These are phyloP conservation scores for Ammospiza caudacuta DNA, from an alignment of 2,113 vertebrate species.

Conservation along the genomic window DNA sequence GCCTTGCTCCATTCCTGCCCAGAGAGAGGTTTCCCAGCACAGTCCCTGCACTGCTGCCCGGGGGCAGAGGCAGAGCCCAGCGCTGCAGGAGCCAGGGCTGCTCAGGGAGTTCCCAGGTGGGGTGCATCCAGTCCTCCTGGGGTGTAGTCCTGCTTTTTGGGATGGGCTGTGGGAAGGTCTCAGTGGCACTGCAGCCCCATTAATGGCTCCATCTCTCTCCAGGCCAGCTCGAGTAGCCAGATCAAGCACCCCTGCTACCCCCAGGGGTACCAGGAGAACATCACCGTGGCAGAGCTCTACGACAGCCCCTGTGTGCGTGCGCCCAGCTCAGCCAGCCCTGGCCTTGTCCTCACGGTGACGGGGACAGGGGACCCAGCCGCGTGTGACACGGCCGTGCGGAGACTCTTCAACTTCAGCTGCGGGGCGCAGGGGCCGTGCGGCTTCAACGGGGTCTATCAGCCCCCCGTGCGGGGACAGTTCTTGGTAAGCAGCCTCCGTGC, in stretches of 20 bases:
- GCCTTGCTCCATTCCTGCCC: neutral
- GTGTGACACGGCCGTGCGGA: constrained; percentile 52
- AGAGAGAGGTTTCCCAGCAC: neutral
- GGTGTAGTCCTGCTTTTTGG: neutral
- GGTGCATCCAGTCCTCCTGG: neutral
- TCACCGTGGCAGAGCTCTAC: constrained; percentile 54
- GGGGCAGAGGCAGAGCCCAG: neutral
- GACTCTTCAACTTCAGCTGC: constrained; percentile 76
- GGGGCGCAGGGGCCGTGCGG: constrained; percentile 61
- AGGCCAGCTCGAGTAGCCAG: neutral
- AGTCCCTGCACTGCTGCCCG: neutral
- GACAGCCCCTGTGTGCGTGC: constrained; percentile 69
- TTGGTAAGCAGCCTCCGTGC: neutral
- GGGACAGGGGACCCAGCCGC: constrained; percentile 64
- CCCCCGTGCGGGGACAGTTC: constrained; percentile 70
- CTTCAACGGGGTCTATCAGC: constrained; percentile 80
- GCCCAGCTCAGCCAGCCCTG: neutral
- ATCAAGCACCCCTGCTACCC: constrained; percentile 80
- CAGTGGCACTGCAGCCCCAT: neutral
- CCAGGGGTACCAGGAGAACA: constrained; percentile 46
- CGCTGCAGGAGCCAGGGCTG: neutral
- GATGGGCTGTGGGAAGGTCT: neutral
- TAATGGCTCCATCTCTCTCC: neutral
- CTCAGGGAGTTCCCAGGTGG: fast-evolving
- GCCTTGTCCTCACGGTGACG: constrained; percentile 25